phyloP scores from a whole-genome alignment of 2,797 vertebrate species.

The Babyrousa celebensis region DNA sequence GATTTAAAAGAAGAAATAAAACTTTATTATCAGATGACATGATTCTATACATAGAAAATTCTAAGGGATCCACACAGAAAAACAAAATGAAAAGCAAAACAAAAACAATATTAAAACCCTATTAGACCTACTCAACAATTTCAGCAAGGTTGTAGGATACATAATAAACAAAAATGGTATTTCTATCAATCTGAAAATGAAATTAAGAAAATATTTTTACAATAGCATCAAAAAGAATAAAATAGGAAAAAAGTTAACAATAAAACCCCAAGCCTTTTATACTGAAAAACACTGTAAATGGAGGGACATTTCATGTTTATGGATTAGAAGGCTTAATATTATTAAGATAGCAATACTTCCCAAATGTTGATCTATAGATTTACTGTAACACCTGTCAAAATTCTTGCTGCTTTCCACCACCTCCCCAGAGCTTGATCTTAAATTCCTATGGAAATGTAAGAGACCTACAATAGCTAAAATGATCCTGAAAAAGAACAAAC shows the following conservation, averaged over 20 bases:
- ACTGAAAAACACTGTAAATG: neutral
- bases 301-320: neutral
- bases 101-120: neutral
- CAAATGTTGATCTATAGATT: neutral
- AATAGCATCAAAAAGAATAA: slow-evolving; percentile 30
- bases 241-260: neutral
- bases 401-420: neutral
- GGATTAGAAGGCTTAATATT: neutral
- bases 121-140: neutral
- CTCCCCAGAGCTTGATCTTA: neutral
- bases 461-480: neutral
- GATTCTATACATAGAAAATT: neutral
- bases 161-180: slow-evolving; percentile 9
- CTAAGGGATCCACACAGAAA: slow-evolving; percentile 4
- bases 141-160: neutral
- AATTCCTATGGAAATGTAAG: slow-evolving; percentile 44
- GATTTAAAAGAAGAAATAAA: slow-evolving; percentile 35
- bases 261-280: neutral
- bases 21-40: neutral
- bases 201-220: slow-evolving; percentile 38
- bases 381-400: slow-evolving; percentile 1
- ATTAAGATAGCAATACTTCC: neutral
- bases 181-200: slow-evolving; percentile 34
- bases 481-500: slow-evolving; percentile 17
- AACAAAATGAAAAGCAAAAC: neutral